Evolutionary conservation across 2,888 invertebrate genomes (phyloP).

Genomic region (Aphodius granarius): DNA sequence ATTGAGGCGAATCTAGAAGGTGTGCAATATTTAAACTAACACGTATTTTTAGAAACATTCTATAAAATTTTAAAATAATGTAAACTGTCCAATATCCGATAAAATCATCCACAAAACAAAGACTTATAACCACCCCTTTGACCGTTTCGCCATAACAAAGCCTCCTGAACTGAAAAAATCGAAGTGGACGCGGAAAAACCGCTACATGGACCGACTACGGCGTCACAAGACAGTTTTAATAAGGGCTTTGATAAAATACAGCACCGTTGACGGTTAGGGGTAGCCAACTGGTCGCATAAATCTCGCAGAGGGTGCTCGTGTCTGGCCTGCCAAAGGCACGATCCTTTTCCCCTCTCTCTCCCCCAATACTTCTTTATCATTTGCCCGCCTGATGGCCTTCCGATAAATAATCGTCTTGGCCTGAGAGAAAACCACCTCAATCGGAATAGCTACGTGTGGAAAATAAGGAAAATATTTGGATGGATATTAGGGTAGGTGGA

Average conservation of each 20-base stretch:
- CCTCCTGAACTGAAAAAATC: too few species aligned
- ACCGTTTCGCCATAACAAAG: not conserved
- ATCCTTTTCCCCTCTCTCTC: slow-evolving; percentile 32
- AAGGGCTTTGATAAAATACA: slow-evolving; percentile 43
- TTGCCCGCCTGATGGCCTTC: slow-evolving; percentile 47
- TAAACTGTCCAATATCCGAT: too few species aligned
- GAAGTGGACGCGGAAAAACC: not conserved
- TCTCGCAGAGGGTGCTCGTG: slow-evolving; percentile 47
- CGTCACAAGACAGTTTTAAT: not conserved
- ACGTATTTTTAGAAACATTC: too few species aligned
- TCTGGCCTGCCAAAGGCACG: slow-evolving; percentile 49
- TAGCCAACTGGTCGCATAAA: slow-evolving; percentile 48
- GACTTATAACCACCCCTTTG: not conserved
- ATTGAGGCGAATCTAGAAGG: too few species aligned
- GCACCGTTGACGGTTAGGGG: slow-evolving; percentile 47
- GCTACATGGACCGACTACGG: not conserved
- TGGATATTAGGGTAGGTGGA: not conserved
- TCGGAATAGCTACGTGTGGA: not conserved
- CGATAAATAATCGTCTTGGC: slow-evolving; percentile 44
- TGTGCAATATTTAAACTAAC: too few species aligned
- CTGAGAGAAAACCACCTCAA: not conserved
- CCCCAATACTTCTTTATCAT: slow-evolving; percentile 47
- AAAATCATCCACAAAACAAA: not conserved
- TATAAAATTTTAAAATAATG: too few species aligned
- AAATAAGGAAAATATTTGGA: not conserved